Conservation (phyloP, 2,797 vertebrate genomes). For the Poecile montanus region DNA sequence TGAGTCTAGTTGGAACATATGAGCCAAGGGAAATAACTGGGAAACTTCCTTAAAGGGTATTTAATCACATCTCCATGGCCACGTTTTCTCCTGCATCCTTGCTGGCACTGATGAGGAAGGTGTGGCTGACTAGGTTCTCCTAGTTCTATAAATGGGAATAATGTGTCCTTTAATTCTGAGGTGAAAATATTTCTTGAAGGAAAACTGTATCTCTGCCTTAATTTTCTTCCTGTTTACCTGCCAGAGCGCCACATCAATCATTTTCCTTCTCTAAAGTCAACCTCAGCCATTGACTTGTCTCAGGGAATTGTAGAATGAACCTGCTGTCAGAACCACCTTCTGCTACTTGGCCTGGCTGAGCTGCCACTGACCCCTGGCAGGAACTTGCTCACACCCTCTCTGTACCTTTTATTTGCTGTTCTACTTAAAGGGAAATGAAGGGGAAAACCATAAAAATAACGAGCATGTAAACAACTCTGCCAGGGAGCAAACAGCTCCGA, state of each 20-base stretch:
- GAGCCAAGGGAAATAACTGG: not conserved
- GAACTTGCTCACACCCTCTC: not conserved
- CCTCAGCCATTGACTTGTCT: not conserved
- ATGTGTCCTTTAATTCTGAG: not conserved
- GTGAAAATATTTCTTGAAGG: not conserved
- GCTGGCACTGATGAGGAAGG: not conserved
- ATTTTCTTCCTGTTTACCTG: not conserved
- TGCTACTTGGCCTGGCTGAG: not conserved
- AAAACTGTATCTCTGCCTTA: not conserved
- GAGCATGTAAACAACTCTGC: not conserved
- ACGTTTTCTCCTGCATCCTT: accelerated
- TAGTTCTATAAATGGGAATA: not conserved
- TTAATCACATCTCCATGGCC: not conserved
- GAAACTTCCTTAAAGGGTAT: not conserved
- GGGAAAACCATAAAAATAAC: not conserved
- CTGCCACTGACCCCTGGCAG: not conserved
- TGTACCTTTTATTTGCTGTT: not conserved
- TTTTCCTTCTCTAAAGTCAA: not conserved
- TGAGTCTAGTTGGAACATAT: not conserved
- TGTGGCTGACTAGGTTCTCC: not conserved
- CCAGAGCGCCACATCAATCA: not conserved
- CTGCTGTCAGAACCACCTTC: not conserved
- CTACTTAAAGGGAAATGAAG: not conserved
- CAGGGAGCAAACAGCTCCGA: not conserved
- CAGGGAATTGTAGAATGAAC: not conserved